These are phyloP conservation scores for Bombus impatiens DNA, from an alignment of 1,140 invertebrate genomes.

Conservation along the genomic window DNA sequence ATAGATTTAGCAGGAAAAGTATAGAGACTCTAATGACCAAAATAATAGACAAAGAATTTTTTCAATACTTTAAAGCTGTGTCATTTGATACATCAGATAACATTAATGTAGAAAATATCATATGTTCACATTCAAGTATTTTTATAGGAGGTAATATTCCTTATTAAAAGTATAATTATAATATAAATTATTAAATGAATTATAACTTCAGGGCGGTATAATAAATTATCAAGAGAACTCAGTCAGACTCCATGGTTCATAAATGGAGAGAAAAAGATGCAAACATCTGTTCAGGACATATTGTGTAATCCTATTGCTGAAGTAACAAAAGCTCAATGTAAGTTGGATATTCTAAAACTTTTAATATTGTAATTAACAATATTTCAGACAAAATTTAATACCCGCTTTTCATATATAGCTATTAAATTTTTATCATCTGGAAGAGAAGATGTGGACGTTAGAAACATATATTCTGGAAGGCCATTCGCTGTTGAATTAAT, in stretches of 20 bases:
- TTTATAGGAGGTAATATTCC: conserved; percentile 84
- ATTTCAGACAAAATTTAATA: conserved; percentile 12
- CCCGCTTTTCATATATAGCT: conserved; percentile 71
- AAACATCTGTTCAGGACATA: conserved; percentile 95
- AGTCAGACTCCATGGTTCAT: conserved; percentile 98
- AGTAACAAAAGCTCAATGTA: conserved; percentile 83
- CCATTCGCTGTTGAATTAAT: conserved; percentile 93
- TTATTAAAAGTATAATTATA: conserved; percentile 6
- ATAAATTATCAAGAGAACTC: conserved; percentile 92
- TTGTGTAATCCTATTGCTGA: conserved; percentile 86
- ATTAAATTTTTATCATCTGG: conserved; percentile 94
- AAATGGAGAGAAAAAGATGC: conserved; percentile 90
- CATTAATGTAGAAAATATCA: conserved; percentile 79
- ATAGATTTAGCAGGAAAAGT: conserved; percentile 82
- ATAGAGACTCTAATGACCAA: conserved; percentile 81
- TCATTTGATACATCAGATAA: not conserved
- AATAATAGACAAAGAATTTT: conserved; percentile 80
- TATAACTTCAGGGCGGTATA: conserved; percentile 87
- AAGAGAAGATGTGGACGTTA: conserved; percentile 96
- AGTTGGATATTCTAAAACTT: conserved; percentile 43
- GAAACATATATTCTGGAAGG: conserved; percentile 92
- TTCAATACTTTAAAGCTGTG: conserved; percentile 73
- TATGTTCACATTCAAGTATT: conserved; percentile 82
- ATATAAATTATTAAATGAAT: not conserved
- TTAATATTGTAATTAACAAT: conserved; percentile 7